Evolutionary conservation across 2,888 invertebrate genomes (phyloP).

Genomic region (Tachina lurida): DNA sequence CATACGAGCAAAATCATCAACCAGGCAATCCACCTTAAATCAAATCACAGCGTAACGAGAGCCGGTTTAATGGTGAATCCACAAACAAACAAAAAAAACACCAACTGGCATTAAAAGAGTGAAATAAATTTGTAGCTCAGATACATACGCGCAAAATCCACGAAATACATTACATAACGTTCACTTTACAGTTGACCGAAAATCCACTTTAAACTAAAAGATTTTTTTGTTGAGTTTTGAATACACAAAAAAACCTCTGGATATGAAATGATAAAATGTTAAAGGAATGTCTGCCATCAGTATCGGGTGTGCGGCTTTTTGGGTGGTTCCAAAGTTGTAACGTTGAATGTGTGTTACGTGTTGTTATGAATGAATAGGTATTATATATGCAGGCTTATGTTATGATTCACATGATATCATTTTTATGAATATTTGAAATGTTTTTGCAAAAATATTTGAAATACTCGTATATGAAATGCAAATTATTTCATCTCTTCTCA

Average conservation of each 20-base stretch:
- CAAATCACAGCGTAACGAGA: neutral
- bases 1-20: neutral
- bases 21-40: neutral
- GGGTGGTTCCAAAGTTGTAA: slow-evolving; percentile 35
- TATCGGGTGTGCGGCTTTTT: neutral
- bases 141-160: slow-evolving; percentile 66
- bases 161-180: slow-evolving; percentile 71
- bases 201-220: slow-evolving; percentile 15
- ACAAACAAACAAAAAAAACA: slow-evolving; percentile 2
- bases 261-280: slow-evolving; percentile 27
- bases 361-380: slow-evolving; percentile 35
- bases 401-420: slow-evolving; percentile 19
- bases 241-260: neutral
- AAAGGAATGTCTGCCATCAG: slow-evolving; percentile 35
- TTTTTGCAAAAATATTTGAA: slow-evolving; percentile 11
- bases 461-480: neutral
- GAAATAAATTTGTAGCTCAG: slow-evolving; percentile 9
- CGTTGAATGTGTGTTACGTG: slow-evolving; percentile 25
- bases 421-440: slow-evolving; percentile 13
- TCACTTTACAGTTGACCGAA: slow-evolving; percentile 64
- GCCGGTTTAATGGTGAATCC: slow-evolving; percentile 46
- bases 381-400: no score
- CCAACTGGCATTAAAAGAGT: slow-evolving; percentile 30
- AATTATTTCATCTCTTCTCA: slow-evolving; percentile 16
- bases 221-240: neutral